Evolutionary conservation across 1,140 invertebrate genomes (phyloP), one percentile per base, ranked within the genome.

Genomic region (Drosophila tani): DNA sequence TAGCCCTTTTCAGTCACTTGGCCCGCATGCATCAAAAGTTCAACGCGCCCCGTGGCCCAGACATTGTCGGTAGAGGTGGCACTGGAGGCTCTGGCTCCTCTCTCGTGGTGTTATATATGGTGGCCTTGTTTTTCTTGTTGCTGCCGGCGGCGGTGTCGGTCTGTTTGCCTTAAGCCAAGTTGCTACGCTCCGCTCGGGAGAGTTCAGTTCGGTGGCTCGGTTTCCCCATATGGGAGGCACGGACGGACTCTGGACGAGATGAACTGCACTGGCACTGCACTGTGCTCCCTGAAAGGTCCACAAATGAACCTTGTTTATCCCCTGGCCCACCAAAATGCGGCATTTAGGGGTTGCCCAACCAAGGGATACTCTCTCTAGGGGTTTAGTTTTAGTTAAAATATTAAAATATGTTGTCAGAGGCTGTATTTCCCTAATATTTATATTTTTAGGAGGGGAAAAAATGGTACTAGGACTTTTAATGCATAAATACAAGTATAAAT

Each of bases 1-100:
- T 63, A 55, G 63, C 79, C 57, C 63, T 76, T 82, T 82, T 77
- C 71, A 86, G 53, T 82, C 76, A 87, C 71, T 87, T 75, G 81
- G 68, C 49, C 68, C 49, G 74, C 81, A 88, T 84, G 69, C 85
- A 88, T 81, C 74, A 90, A 88, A 81, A 84, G 84, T 88, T 90
- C 81, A 88, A 81, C 78, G 77, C 78, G 81, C 83, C 70, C 68
- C 46, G 50, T 68, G 74, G 73, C 50, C 57, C 77, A 78, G 84
- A 75, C 81, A 83, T 88, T 88, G 73, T 76, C 46, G 62, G 56
- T 43, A 41, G 41, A 35, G 46, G 24, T 67, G 43, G 27, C 53
- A n/a, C 35, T 69, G 32, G 41, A 27, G 27, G 49, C 55, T 53
- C 58, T 68, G 27, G 49, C 55, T 53, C 58, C 75, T 19, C 14